These are phyloP conservation scores for Oreochromis aureus DNA, from an alignment of 2,113 vertebrate genomes.

Conservation along the genomic window DNA sequence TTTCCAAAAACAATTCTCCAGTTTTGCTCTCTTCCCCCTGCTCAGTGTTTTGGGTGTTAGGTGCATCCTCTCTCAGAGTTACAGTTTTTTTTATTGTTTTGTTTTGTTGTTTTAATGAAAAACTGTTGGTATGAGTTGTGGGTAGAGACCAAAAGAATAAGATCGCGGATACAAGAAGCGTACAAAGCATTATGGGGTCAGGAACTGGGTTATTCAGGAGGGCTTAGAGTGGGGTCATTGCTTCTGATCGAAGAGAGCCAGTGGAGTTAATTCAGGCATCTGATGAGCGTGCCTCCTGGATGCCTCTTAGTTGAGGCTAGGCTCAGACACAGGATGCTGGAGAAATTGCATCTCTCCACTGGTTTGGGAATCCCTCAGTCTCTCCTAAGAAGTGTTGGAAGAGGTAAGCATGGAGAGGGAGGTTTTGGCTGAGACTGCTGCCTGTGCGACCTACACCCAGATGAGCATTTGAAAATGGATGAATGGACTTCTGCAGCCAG, in stretches of 20 bases:
- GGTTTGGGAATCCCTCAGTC: background rate
- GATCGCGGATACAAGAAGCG: rapidly evolving
- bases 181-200: background rate
- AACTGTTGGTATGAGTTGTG: background rate
- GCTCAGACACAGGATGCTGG: background rate
- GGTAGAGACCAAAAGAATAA: background rate
- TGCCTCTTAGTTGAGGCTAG: background rate
- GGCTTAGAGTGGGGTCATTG: background rate
- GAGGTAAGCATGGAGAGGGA: background rate
- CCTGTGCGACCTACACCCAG: background rate
- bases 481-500: background rate
- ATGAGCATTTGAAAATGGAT: background rate
- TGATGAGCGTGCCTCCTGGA: background rate
- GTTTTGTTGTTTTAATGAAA: background rate
- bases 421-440: background rate
- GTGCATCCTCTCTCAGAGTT: background rate
- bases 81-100: background rate
- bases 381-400: background rate
- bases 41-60: background rate
- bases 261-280: background rate
- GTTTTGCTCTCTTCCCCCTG: too few species aligned
- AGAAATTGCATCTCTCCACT: background rate
- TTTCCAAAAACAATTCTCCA: background rate
- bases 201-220: background rate
- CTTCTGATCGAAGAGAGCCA: background rate